These are phyloP conservation scores for Apantesis nais DNA, from an alignment of 2,888 invertebrate genomes.

Conservation along the genomic window DNA sequence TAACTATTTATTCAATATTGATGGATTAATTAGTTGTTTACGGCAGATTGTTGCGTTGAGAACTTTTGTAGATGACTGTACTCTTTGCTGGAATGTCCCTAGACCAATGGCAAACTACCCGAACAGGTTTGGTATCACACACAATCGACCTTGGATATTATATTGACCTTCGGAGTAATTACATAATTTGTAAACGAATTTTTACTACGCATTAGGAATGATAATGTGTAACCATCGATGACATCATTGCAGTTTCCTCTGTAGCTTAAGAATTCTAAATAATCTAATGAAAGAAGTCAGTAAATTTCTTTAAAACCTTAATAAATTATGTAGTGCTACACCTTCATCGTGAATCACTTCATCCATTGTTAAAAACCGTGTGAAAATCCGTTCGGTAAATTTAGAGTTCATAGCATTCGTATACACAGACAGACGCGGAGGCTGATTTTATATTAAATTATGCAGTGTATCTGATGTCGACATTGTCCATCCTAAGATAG, in stretches of 20 bases:
- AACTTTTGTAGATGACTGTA: background rate
- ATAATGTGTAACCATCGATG: constrained; percentile 46
- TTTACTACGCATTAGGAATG: constrained; percentile 51
- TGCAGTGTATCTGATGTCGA: background rate
- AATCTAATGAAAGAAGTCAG: background rate
- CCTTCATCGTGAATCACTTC: background rate
- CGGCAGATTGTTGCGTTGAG: background rate
- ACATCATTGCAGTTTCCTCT: constrained; percentile 41
- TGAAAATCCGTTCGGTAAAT: too few relatives aligned
- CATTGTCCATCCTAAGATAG: background rate
- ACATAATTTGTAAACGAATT: constrained; percentile 66
- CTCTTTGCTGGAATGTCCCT: constrained; percentile 50
- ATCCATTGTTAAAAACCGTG: background rate
- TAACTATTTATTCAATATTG: background rate
- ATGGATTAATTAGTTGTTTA: background rate
- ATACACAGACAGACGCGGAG: background rate
- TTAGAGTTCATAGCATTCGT: background rate
- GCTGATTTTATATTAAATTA: background rate
- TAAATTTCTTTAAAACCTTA: background rate
- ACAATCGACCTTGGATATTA: constrained; percentile 65
- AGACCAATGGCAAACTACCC: constrained; percentile 50
- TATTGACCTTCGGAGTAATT: constrained; percentile 69
- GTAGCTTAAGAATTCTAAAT: constrained; percentile 9
- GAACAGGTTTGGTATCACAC: constrained; percentile 64
- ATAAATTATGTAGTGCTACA: background rate